Evolutionary conservation across 2,797 vertebrate species (phyloP).

Genomic region (Chaenodraco wilsoni): DNA sequence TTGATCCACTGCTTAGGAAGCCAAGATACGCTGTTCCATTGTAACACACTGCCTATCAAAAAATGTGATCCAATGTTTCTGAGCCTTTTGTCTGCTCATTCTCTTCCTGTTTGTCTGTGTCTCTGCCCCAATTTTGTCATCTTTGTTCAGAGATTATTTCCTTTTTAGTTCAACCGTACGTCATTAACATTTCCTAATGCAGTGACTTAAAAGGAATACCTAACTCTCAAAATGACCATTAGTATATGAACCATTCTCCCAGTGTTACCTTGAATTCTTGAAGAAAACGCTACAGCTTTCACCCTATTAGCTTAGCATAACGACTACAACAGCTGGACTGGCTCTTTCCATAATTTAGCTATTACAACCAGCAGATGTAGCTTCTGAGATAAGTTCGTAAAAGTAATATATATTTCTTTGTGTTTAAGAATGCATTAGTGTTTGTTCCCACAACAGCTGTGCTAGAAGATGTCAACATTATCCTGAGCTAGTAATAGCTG

Average conservation of each 20-base stretch:
- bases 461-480: background rate
- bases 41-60: constrained; percentile 46
- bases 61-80: constrained; percentile 50
- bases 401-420: background rate
- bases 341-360: background rate
- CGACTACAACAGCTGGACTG: background rate
- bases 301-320: background rate
- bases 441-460: constrained; percentile 4
- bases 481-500: constrained; percentile 11
- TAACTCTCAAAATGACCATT: too few relatives aligned
- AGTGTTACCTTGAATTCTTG: too few relatives aligned
- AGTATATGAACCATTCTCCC: too few relatives aligned
- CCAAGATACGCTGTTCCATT: constrained; percentile 46
- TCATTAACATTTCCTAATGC: background rate
- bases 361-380: background rate
- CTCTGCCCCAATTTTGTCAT: constrained; percentile 17
- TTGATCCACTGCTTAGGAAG: constrained; percentile 62
- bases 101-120: constrained; percentile 18
- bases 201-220: background rate
- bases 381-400: background rate
- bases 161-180: background rate
- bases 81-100: constrained; percentile 48
- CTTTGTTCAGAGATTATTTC: constrained; percentile 1
- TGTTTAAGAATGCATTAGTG: constrained; percentile 9
- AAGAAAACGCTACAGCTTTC: background rate